Conservation (phyloP, 2,888 invertebrate species). For the Fragum sueziense region DNA sequence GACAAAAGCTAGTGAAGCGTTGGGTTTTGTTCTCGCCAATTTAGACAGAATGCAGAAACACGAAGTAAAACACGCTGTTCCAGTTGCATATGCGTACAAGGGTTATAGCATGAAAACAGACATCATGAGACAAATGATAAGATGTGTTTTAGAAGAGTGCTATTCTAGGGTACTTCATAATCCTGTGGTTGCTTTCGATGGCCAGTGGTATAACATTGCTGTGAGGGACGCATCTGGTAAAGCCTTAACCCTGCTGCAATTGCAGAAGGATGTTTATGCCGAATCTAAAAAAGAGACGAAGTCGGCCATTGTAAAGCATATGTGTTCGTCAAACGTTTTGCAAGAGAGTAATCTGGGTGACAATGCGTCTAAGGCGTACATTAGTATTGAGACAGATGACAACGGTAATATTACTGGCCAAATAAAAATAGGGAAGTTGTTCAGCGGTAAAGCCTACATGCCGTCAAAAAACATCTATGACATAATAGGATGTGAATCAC, state of each 20-base stretch:
- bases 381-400: too few relatives aligned
- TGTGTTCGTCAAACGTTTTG: too few relatives aligned
- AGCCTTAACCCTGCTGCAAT: neutral
- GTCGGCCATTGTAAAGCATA: too few relatives aligned
- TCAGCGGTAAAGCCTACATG: too few relatives aligned
- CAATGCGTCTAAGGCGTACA: too few relatives aligned
- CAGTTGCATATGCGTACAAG: constrained; percentile 42
- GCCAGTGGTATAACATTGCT: constrained; percentile 17
- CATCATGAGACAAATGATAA: neutral
- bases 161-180: neutral
- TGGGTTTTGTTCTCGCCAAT: neutral
- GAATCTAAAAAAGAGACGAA: too few relatives aligned
- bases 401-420: too few relatives aligned
- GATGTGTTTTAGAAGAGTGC: neutral
- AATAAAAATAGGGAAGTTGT: too few relatives aligned
- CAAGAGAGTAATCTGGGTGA: too few relatives aligned
- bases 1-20: too few relatives aligned
- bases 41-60: neutral
- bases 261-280: neutral
- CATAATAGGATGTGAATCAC: too few relatives aligned
- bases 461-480: too few relatives aligned
- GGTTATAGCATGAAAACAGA: constrained; percentile 40
- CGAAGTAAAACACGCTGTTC: constrained; percentile 20
- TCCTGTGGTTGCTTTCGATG: constrained; percentile 35
- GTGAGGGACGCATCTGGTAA: neutral